Percentiles rank a stretch among this genome's conserved stretches.
phyloP scores from a whole-genome alignment of 2,113 vertebrate genomes.

The Lethenteron camtschaticum region DNA sequence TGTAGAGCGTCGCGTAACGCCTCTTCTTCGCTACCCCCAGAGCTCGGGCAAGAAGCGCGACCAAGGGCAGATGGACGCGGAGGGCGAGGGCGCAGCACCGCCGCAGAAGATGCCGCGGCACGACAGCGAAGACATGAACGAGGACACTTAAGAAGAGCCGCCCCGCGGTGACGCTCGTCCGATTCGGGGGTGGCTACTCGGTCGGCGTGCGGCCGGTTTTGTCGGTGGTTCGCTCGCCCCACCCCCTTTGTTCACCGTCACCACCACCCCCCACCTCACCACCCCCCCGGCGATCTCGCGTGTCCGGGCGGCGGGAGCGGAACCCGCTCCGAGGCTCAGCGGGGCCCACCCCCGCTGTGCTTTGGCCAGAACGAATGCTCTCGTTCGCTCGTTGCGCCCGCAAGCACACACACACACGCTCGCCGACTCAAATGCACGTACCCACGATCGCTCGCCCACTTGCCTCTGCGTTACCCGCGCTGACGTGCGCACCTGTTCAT shows the following conservation, averaged over 20 bases:
- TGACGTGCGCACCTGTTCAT: too few relatives aligned
- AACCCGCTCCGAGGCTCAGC: too few relatives aligned
- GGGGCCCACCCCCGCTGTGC: too few relatives aligned
- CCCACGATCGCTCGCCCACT: not conserved
- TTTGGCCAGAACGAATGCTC: not conserved
- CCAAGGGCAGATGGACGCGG: constrained; percentile 46
- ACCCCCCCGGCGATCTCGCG: too few relatives aligned
- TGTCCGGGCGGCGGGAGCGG: too few relatives aligned
- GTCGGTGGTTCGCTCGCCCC: too few relatives aligned
- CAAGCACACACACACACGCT: not conserved
- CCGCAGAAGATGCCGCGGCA: constrained; percentile 82
- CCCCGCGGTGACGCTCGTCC: too few relatives aligned
- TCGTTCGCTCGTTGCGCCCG: not conserved
- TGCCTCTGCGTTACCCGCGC: too few relatives aligned
- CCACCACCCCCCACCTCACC: too few relatives aligned
- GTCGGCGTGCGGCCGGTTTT: too few relatives aligned
- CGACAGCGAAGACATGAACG: constrained; percentile 94
- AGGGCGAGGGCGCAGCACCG: constrained; percentile 58
- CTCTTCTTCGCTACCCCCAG: constrained; percentile 19
- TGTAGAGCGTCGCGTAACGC: not conserved
- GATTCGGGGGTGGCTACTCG: too few relatives aligned
- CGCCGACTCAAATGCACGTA: not conserved
- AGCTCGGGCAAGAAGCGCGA: constrained; percentile 72
- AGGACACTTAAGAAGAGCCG: constrained; percentile 49
- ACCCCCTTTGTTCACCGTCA: too few relatives aligned